Percentiles rank a stretch among this genome's conserved stretches.
These are phyloP conservation scores for Pecten maximus DNA, from an alignment of 2,888 invertebrate genomes.

Conservation along the genomic window DNA sequence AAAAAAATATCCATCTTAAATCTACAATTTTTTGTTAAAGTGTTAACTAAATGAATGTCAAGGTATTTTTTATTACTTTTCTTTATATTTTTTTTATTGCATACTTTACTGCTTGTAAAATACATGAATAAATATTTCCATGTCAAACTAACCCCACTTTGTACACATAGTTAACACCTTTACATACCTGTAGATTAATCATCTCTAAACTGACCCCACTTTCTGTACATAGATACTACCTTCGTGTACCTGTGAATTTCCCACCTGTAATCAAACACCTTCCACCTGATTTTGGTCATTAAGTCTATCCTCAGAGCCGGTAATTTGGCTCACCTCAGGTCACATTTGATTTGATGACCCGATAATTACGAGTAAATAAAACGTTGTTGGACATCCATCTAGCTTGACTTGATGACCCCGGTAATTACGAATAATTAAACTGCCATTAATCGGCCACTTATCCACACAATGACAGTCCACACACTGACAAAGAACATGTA, in stretches of 20 bases:
- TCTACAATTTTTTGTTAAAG: too few species aligned
- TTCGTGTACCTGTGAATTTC: background rate
- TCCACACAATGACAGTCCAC: background rate
- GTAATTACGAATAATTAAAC: background rate
- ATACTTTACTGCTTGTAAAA: too few species aligned
- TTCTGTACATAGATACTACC: background rate
- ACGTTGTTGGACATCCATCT: background rate
- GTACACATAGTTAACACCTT: too few species aligned
- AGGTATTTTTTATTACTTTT: too few species aligned
- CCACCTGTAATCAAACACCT: slow-evolving; percentile 2
- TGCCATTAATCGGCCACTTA: background rate
- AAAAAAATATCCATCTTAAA: too few species aligned
- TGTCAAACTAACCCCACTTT: background rate
- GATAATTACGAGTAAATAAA: background rate
- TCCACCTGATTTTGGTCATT: slow-evolving; percentile 17
- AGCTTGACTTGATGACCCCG: background rate
- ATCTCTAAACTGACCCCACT: background rate
- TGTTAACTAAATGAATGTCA: too few species aligned
- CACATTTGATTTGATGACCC: background rate
- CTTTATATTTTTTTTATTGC: too few species aligned
- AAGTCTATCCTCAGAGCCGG: background rate
- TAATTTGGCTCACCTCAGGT: slow-evolving; percentile 22
- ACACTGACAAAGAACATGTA: background rate
- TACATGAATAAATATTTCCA: too few species aligned
- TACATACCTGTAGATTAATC: too few species aligned